phyloP scores from a whole-genome alignment of 2,113 vertebrate species.

The Mormoops blainvillei region DNA sequence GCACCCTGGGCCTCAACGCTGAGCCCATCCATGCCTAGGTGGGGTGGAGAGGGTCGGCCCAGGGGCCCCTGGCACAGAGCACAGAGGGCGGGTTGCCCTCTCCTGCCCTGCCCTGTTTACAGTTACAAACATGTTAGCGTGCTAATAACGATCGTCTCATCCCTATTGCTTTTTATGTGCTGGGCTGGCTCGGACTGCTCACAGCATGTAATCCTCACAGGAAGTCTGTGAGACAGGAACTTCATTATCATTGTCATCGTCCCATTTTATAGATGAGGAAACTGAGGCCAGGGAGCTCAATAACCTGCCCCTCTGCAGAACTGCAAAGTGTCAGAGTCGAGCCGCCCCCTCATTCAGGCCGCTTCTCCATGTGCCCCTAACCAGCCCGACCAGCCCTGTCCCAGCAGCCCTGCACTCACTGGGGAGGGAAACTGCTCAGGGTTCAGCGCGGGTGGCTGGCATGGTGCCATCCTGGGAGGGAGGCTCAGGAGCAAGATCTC shows the following conservation, averaged over 20 bases:
- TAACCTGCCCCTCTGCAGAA: not conserved
- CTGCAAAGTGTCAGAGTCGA: not conserved
- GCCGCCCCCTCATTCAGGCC: not conserved
- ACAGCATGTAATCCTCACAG: not conserved
- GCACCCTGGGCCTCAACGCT: not conserved
- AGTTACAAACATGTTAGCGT: not conserved
- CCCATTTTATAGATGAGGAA: not conserved
- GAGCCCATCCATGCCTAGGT: not conserved
- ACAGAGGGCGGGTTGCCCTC: accelerated
- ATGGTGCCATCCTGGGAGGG: not conserved
- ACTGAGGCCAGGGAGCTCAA: not conserved
- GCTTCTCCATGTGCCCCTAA: not conserved
- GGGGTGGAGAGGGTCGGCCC: not conserved
- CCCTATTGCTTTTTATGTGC: accelerated
- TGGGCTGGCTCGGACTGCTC: not conserved
- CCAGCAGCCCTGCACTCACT: not conserved
- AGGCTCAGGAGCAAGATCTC: not conserved
- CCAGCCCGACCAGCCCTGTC: not conserved
- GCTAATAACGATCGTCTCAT: not conserved
- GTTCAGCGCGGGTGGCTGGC: accelerated
- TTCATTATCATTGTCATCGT: too few relatives aligned
- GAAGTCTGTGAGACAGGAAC: not conserved
- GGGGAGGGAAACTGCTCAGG: not conserved
- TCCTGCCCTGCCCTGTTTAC: not conserved
- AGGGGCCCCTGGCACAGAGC: not conserved